These are phyloP conservation scores for Xiphophorus birchmanni DNA, from an alignment of 2,797 vertebrate species.

Conservation along the genomic window DNA sequence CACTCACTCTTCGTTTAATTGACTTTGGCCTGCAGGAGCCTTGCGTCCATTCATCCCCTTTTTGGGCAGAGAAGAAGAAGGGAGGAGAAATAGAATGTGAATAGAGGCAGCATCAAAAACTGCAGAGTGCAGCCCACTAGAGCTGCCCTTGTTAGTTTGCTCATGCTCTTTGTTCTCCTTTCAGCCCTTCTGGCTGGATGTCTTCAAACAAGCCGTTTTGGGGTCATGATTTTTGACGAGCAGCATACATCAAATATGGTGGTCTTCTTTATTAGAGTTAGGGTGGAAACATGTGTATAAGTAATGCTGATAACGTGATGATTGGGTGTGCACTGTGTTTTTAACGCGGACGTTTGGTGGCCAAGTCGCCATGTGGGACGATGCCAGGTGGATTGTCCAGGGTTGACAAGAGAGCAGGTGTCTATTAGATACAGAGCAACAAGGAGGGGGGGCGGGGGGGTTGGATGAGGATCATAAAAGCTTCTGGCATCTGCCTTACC, in stretches of 20 bases:
- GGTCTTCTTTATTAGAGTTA: conserved; percentile 32
- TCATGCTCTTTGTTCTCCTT: conserved; percentile 69
- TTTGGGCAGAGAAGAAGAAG: conserved; percentile 48
- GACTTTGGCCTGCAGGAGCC: conserved; percentile 78
- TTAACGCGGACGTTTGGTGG: conserved; percentile 30
- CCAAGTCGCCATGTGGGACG: conserved; percentile 48
- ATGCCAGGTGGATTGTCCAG: conserved; percentile 62
- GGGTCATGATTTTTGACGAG: conserved; percentile 55
- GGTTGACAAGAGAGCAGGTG: conserved; percentile 81
- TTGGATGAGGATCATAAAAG: conserved; percentile 44
- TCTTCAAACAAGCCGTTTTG: conserved; percentile 69
- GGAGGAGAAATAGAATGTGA: conserved; percentile 55
- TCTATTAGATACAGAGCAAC: conserved; percentile 62
- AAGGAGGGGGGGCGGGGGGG: conserved; percentile 15
- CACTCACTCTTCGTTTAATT: conserved; percentile 74
- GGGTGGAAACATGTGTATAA: conserved; percentile 28
- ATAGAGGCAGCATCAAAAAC: conserved; percentile 67
- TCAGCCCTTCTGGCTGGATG: conserved; percentile 63
- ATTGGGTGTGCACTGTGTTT: conserved; percentile 23
- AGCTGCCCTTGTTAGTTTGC: conserved; percentile 72
- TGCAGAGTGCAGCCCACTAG: conserved; percentile 60
- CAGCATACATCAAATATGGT: conserved; percentile 41
- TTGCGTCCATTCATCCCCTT: conserved; percentile 70
- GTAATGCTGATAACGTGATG: conserved; percentile 20
- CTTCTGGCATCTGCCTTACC: conserved; percentile 74